Conservation (phyloP, 2,888 invertebrate genomes). For the Smittia sp. region DNA sequence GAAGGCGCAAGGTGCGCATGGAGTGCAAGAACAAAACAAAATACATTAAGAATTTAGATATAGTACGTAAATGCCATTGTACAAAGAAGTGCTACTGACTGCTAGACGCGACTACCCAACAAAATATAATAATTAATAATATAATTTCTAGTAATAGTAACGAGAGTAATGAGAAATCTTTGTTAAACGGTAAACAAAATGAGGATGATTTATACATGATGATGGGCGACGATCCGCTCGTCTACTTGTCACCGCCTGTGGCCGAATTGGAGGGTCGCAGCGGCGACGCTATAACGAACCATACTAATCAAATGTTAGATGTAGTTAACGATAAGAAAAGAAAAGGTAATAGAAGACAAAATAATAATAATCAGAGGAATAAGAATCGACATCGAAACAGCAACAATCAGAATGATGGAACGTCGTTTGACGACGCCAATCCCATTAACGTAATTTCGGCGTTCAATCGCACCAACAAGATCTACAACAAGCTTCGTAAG, state of each 20-base stretch:
- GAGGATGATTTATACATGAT: constrained; percentile 42
- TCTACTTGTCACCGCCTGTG: constrained; percentile 34
- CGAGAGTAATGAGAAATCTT: constrained; percentile 29
- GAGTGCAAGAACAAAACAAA: constrained; percentile 89
- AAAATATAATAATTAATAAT: constrained; percentile 46
- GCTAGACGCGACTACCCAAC: constrained; percentile 61
- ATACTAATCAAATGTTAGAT: constrained; percentile 39
- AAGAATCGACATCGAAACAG: constrained; percentile 28
- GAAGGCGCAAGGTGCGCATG: constrained; percentile 90
- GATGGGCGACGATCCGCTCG: constrained; percentile 32
- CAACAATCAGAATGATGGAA: constrained; percentile 30
- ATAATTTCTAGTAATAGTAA: constrained; percentile 45
- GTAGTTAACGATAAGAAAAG: constrained; percentile 41
- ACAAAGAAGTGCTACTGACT: constrained; percentile 84
- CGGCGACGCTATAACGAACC: constrained; percentile 44
- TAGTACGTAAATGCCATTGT: constrained; percentile 95
- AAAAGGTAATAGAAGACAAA: constrained; percentile 37
- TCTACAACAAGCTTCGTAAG: constrained; percentile 52
- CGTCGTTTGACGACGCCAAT: constrained; percentile 35
- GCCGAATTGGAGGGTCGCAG: constrained; percentile 44
- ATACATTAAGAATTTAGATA: constrained; percentile 93
- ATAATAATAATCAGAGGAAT: constrained; percentile 26
- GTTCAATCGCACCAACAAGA: constrained; percentile 45
- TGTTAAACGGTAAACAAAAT: constrained; percentile 39
- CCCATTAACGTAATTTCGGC: constrained; percentile 46